A percentile compares a stretch with the other conserved stretches of the same genome.
Evolutionary conservation across 2,888 invertebrate species (phyloP).

Genomic region (Lasioglossum malachurum): DNA sequence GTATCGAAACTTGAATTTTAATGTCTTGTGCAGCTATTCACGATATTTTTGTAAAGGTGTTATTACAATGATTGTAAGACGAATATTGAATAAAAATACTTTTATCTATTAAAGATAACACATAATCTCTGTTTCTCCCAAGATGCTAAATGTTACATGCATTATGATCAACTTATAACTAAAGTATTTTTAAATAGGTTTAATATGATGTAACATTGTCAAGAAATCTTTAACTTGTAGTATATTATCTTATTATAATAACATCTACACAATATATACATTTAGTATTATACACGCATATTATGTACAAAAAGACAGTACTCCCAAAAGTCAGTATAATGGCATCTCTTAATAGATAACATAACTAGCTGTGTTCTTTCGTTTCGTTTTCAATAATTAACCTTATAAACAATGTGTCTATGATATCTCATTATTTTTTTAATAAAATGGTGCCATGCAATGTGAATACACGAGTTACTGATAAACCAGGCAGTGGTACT

Average conservation of each 20-base stretch:
- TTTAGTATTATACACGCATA: constrained; percentile 67
- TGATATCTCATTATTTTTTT: constrained; percentile 54
- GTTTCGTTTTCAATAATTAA: constrained; percentile 49
- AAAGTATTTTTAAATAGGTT: constrained; percentile 32
- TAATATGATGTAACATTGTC: constrained; percentile 31
- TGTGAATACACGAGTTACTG: constrained; percentile 70
- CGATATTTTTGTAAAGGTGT: constrained; percentile 61
- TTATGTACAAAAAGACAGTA: constrained; percentile 72
- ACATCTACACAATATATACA: constrained; percentile 73
- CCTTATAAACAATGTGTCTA: constrained; percentile 60
- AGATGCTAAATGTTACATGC: constrained; percentile 30
- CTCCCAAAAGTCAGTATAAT: constrained; percentile 62
- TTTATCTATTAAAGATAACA: constrained; percentile 28
- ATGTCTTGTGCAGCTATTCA: constrained; percentile 26
- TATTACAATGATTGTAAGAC: constrained; percentile 35
- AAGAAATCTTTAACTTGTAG: constrained; percentile 54
- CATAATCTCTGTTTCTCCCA: constrained; percentile 3
- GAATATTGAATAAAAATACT: constrained; percentile 51
- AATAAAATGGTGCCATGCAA: constrained; percentile 70
- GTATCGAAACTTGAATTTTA: constrained; percentile 31
- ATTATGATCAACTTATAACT: constrained; percentile 17
- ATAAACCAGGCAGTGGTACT: constrained; percentile 78
- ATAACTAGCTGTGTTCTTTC: constrained; percentile 51
- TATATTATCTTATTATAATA: constrained; percentile 70
- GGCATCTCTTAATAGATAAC: constrained; percentile 63